A percentile compares a stretch with the other conserved stretches of the same genome.
These are phyloP conservation scores for Megamerina dolium DNA, from an alignment of 2,888 invertebrate genomes.

Conservation along the genomic window DNA sequence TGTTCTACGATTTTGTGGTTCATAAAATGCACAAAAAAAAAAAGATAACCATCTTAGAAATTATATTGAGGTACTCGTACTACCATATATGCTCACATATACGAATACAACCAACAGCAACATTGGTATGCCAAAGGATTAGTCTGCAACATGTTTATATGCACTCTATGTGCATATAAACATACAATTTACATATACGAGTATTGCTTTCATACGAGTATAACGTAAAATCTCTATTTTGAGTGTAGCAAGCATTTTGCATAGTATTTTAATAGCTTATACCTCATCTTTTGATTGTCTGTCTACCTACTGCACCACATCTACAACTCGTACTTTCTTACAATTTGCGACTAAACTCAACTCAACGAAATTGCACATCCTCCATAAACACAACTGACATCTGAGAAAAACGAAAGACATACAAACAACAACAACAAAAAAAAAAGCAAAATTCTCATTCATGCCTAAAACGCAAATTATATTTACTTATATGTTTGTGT, in stretches of 20 bases:
- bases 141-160: too few relatives aligned
- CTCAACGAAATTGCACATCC: too few relatives aligned
- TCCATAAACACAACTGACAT: too few relatives aligned
- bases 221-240: too few relatives aligned
- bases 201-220: too few relatives aligned
- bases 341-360: slow-evolving; percentile 1
- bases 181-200: too few relatives aligned
- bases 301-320: too few relatives aligned
- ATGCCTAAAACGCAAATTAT: slow-evolving; percentile 24
- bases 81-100: not conserved
- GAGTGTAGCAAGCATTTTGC: too few relatives aligned
- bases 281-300: not conserved
- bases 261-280: slow-evolving; percentile 6
- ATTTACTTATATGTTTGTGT: slow-evolving; percentile 16
- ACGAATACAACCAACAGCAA: not conserved
- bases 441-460: slow-evolving; percentile 13
- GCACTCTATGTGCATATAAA: too few relatives aligned
- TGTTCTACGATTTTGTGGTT: not conserved
- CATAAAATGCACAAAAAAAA: slow-evolving; percentile 10
- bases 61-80: not conserved
- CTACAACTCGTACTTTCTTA: slow-evolving; percentile 5
- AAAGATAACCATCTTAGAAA: slow-evolving; percentile 7
- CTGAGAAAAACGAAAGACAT: not conserved
- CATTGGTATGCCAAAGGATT: not conserved
- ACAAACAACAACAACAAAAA: not conserved